Conservation (phyloP, 1,140 invertebrate species). For the Stenopsyche tienmushanensis region DNA sequence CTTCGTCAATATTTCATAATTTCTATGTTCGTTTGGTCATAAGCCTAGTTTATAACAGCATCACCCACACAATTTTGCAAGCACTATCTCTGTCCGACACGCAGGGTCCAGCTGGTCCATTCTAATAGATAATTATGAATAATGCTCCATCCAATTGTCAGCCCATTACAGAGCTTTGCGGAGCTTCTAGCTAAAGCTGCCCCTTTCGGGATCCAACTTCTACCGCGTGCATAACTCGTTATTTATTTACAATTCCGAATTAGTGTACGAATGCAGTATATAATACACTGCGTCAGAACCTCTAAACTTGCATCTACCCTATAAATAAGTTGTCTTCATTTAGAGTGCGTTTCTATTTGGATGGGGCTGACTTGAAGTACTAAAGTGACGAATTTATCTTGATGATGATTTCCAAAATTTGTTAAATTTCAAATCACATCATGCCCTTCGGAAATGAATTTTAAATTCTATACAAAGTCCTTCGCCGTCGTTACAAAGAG, state of each 20-base stretch:
- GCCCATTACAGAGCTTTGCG: slow-evolving; percentile 37
- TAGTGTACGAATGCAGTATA: not conserved
- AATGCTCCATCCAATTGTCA: slow-evolving; percentile 39
- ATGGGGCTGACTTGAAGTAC: no score
- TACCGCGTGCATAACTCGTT: slow-evolving; percentile 12
- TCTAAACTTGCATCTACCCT: no score
- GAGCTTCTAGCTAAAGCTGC: slow-evolving; percentile 33
- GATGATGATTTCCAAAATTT: no score
- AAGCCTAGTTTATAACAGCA: not conserved
- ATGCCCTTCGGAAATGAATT: no score
- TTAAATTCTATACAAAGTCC: no score
- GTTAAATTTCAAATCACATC: no score
- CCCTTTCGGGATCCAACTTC: slow-evolving; percentile 27
- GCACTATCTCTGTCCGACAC: slow-evolving; percentile 15
- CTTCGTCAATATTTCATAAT: no score
- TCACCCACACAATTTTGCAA: slow-evolving; percentile 9
- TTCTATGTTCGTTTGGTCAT: not conserved
- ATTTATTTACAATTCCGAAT: slow-evolving; percentile 24
- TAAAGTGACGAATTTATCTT: no score
- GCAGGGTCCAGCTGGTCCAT: not conserved
- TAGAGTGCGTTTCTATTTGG: no score
- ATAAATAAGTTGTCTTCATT: no score
- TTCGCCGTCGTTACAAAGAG: no score
- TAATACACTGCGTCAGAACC: no score
- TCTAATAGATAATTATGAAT: slow-evolving; percentile 41